Conservation (phyloP, 2,797 vertebrate genomes). For the Channallabes apus region DNA sequence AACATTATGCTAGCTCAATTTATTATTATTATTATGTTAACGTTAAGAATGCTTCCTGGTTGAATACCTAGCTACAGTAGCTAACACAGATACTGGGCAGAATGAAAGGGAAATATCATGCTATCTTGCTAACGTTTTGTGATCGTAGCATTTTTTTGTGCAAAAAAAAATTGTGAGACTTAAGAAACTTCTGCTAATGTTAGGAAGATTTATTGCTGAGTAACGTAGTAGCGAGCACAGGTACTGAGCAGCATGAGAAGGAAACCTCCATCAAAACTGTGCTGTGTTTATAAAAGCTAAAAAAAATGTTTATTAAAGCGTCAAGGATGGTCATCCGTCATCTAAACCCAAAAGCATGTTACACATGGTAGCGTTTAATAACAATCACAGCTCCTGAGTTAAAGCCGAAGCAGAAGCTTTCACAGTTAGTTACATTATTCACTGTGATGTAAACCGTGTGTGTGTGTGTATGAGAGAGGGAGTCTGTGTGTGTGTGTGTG, state of each 20-base stretch:
- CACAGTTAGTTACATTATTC: neutral
- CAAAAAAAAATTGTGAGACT: too few relatives aligned
- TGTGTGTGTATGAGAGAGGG: neutral
- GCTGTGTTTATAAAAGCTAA: neutral
- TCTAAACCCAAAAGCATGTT: neutral
- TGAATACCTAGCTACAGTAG: too few relatives aligned
- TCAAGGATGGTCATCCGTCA: neutral
- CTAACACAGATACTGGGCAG: too few relatives aligned
- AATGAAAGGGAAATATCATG: too few relatives aligned
- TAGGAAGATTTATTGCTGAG: too few relatives aligned
- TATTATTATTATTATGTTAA: too few relatives aligned
- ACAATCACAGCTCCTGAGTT: neutral
- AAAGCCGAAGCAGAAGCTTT: neutral
- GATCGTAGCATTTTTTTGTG: too few relatives aligned
- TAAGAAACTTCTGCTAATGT: too few relatives aligned
- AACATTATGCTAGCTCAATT: too few relatives aligned
- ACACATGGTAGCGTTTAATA: neutral
- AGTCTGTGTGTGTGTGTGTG: constrained; percentile 2
- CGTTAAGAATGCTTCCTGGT: too few relatives aligned
- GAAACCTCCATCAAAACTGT: neutral
- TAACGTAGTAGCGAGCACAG: too few relatives aligned
- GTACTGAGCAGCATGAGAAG: neutral
- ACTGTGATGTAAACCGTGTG: neutral
- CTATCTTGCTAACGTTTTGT: too few relatives aligned
- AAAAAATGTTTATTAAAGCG: neutral